A percentile compares a stretch with the other conserved stretches of the same genome.
Evolutionary conservation across 2,113 vertebrate species (phyloP).

Genomic region (Megaptera novaeangliae): DNA sequence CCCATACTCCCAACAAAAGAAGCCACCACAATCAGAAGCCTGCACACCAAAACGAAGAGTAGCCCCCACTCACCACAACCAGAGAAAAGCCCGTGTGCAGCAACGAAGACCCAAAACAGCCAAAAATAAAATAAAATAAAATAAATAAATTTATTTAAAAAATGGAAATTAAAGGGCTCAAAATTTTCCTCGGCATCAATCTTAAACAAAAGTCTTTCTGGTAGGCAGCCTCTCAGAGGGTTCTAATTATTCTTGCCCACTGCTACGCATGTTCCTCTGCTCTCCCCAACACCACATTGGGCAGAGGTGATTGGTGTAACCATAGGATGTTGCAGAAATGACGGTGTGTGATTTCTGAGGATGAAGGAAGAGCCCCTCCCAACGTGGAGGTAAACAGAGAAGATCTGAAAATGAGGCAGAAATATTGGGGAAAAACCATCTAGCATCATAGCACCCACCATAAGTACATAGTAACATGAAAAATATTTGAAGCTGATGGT

Average conservation of each 20-base stretch:
- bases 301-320: neutral
- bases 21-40: too few species aligned
- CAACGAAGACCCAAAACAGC: too few species aligned
- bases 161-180: neutral
- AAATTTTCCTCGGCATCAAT: neutral
- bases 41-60: too few species aligned
- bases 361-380: neutral
- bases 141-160: too few species aligned
- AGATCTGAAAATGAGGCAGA: neutral
- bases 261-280: neutral
- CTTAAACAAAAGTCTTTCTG: neutral
- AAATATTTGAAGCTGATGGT: neutral
- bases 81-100: too few species aligned
- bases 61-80: too few species aligned
- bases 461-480: neutral
- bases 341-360: neutral
- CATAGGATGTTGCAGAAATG: neutral
- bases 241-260: neutral
- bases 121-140: too few species aligned
- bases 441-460: neutral
- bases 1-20: too few species aligned
- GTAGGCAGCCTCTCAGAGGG: neutral
- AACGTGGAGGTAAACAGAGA: neutral
- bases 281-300: neutral
- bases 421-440: neutral